Evolutionary conservation across 2,797 vertebrate genomes (phyloP).

Genomic region (Prionace glauca): DNA sequence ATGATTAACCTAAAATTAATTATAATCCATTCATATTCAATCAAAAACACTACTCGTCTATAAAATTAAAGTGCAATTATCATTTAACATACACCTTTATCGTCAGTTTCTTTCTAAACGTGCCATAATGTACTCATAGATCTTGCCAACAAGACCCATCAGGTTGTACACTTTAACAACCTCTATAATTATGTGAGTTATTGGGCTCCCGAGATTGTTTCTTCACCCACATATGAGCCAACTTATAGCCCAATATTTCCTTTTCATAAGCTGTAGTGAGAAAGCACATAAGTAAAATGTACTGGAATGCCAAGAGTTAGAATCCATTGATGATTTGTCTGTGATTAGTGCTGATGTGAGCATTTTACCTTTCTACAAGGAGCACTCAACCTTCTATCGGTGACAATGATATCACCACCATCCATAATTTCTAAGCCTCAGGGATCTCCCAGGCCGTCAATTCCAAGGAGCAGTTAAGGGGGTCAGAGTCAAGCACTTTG

Average conservation of each 20-base stretch:
- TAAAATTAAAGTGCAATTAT: slow-evolving; percentile 35
- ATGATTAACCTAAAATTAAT: slow-evolving; percentile 87
- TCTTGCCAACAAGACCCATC: background rate
- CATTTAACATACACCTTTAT: slow-evolving; percentile 19
- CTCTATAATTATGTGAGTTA: background rate
- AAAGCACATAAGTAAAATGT: slow-evolving; percentile 3
- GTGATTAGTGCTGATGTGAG: background rate
- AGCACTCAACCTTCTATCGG: background rate
- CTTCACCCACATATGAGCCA: background rate
- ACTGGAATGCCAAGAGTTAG: background rate
- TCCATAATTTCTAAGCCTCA: background rate
- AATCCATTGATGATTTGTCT: background rate
- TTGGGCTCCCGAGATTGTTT: background rate
- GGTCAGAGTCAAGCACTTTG: background rate
- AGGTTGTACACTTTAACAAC: background rate
- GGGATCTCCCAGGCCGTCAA: background rate
- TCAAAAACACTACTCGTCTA: slow-evolving; percentile 10
- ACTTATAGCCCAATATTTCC: background rate
- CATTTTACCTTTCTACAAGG: background rate
- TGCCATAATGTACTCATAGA: background rate
- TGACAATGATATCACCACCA: background rate
- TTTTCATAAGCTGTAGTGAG: background rate
- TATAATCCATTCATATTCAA: slow-evolving; percentile 74
- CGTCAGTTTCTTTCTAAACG: background rate
- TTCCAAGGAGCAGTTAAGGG: background rate